Percentiles rank a stretch among this genome's conserved stretches.
Conservation (phyloP, 2,113 vertebrate species). For the Callionymus lyra region DNA sequence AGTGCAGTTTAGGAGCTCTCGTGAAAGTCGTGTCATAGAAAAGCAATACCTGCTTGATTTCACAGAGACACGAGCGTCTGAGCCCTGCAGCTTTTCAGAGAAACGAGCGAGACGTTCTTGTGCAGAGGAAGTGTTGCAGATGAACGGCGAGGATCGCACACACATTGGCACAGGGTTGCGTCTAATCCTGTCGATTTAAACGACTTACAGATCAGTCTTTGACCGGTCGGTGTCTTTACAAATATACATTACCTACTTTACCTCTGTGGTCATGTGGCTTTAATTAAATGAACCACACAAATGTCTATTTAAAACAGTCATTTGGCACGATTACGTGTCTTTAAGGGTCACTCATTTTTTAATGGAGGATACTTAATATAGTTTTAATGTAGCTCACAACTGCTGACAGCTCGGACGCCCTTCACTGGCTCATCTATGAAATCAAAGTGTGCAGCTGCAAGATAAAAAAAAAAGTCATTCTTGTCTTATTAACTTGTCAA, state of each 20-base stretch:
- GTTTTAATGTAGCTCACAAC: no score
- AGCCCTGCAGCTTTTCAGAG: constrained; percentile 1
- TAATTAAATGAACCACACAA: no score
- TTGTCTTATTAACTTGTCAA: constrained; percentile 36
- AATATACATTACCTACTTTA: no score
- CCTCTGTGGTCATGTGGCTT: no score
- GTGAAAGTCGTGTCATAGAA: constrained; percentile 4
- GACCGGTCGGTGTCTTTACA: no score
- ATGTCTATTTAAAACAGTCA: no score
- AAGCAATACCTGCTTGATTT: constrained; percentile 7
- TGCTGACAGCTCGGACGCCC: not conserved
- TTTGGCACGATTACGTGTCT: no score
- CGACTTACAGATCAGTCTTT: constrained; percentile 18
- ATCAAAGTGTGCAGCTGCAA: constrained; percentile 19
- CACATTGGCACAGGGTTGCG: not conserved
- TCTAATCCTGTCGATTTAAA: constrained; percentile 38
- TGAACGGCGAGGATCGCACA: no score
- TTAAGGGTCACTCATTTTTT: no score
- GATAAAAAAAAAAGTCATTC: constrained; percentile 17
- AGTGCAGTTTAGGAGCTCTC: constrained; percentile 8
- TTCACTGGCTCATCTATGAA: constrained; percentile 20
- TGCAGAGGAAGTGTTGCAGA: no score
- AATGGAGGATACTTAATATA: no score
- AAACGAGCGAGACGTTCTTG: no score
- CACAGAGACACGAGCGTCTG: constrained; percentile 1